A percentile compares a stretch with the other conserved stretches of the same genome.
Conservation (phyloP, 1,140 invertebrate genomes). For the Drosophila murphyi region DNA sequence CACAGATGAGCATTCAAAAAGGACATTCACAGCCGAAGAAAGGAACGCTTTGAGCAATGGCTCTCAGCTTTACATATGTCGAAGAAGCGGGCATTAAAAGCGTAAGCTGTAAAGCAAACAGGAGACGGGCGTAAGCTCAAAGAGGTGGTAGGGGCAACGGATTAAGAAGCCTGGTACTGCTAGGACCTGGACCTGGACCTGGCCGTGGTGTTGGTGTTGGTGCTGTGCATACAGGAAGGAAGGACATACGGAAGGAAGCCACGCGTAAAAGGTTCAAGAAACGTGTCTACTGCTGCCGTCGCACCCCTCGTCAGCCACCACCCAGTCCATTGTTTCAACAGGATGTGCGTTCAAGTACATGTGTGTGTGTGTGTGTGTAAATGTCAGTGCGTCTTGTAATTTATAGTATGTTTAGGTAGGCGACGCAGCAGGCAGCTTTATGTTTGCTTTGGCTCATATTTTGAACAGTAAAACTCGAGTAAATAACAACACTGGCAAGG, state of each 20-base stretch:
- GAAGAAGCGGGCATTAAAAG: conserved; percentile 47
- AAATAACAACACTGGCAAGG: conserved; percentile 35
- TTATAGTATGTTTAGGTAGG: conserved; percentile 58
- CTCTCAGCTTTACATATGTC: conserved; percentile 51
- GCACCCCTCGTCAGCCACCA: background rate
- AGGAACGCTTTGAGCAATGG: conserved; percentile 47
- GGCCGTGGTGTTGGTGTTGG: background rate
- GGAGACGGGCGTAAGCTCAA: background rate
- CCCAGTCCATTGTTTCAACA: conserved; percentile 51
- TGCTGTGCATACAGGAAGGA: conserved; percentile 44
- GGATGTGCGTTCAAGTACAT: conserved; percentile 46
- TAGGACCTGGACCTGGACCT: conserved; percentile 4
- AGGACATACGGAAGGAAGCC: conserved; percentile 53
- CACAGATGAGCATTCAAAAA: conserved; percentile 45
- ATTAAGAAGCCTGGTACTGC: conserved; percentile 33
- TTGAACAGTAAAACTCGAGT: conserved; percentile 57
- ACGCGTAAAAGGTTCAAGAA: conserved; percentile 60
- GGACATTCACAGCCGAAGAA: conserved; percentile 38
- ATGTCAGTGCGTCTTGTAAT: conserved; percentile 42
- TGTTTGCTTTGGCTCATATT: conserved; percentile 60
- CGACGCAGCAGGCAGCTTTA: conserved; percentile 42
- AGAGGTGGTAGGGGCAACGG: conserved; percentile 3
- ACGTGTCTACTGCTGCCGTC: conserved; percentile 56
- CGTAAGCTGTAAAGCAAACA: conserved; percentile 55
- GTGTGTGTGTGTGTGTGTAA: background rate